phyloP scores from a whole-genome alignment of 2,888 invertebrate species.

The Drosophila subquinaria region DNA sequence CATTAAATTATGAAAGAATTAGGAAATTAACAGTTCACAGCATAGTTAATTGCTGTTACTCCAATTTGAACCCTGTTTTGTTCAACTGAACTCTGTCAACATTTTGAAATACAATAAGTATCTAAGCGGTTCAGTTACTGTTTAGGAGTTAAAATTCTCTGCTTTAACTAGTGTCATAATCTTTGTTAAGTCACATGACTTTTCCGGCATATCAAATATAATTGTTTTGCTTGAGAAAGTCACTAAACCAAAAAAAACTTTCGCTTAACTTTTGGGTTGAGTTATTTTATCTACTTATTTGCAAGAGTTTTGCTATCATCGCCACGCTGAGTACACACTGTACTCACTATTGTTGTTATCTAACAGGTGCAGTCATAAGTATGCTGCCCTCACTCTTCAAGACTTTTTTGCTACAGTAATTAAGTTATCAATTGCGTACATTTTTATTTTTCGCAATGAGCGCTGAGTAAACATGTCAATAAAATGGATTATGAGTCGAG shows the following conservation, averaged over 20 bases:
- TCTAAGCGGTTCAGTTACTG: background rate
- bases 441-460: conserved; percentile 17
- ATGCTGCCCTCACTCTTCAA: background rate
- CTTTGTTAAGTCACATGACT: conserved; percentile 21
- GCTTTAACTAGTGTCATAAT: conserved; percentile 8
- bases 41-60: too few relatives aligned
- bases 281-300: conserved; percentile 13
- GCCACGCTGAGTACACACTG: conserved; percentile 29
- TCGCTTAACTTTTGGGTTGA: conserved; percentile 43
- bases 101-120: conserved; percentile 6
- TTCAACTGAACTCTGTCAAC: conserved; percentile 4
- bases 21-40: background rate
- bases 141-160: conserved; percentile 1
- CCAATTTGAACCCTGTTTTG: conserved; percentile 1
- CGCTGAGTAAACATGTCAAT: conserved; percentile 48
- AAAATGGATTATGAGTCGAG: conserved; percentile 31
- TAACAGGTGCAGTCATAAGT: conserved; percentile 32
- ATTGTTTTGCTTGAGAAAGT: conserved; percentile 26
- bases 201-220: conserved; percentile 47
- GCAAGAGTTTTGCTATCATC: background rate
- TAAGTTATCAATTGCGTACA: conserved; percentile 35
- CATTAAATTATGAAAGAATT: background rate
- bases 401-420: conserved; percentile 29
- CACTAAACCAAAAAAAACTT: conserved; percentile 21
- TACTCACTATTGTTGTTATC: conserved; percentile 30